phyloP scores from a whole-genome alignment of 2,113 vertebrate species.

The Ptilorrhoa leucosticta region DNA sequence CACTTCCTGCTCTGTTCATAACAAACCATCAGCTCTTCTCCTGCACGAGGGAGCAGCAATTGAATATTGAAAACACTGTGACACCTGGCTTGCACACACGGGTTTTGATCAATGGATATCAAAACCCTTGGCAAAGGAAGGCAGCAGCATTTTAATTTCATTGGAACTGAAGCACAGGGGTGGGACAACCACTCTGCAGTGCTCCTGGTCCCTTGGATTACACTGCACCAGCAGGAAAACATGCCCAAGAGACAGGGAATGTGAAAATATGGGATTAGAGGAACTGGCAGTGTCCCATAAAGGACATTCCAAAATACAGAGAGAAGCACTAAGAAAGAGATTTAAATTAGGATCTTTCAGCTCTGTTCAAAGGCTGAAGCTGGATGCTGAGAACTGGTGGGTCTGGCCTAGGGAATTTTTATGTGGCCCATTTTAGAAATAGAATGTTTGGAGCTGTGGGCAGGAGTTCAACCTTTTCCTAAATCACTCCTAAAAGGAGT shows the following conservation, averaged over 20 bases:
- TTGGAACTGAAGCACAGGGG: not conserved
- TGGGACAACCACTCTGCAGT: not conserved
- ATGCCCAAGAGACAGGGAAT: not conserved
- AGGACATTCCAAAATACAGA: not conserved
- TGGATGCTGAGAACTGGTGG: not conserved
- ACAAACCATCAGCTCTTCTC: not conserved
- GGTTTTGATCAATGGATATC: not conserved
- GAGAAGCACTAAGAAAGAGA: not conserved
- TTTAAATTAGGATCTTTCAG: not conserved
- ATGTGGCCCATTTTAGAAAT: not conserved
- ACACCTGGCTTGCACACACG: not conserved
- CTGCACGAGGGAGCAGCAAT: not conserved
- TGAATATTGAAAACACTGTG: not conserved
- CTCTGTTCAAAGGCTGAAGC: not conserved
- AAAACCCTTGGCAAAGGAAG: not conserved
- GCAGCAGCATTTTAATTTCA: not conserved
- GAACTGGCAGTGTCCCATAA: not conserved
- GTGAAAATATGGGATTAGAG: not conserved
- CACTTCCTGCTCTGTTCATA: constrained; percentile 12
- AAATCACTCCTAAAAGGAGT: not conserved
- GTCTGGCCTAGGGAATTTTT: not conserved
- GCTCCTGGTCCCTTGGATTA: not conserved
- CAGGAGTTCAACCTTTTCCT: not conserved
- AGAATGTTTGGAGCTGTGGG: not conserved
- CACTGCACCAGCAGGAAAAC: not conserved